Base-by-base conservation (phyloP, 2,888 invertebrate genomes). In the Ichneumoninae sp. region DNA sequence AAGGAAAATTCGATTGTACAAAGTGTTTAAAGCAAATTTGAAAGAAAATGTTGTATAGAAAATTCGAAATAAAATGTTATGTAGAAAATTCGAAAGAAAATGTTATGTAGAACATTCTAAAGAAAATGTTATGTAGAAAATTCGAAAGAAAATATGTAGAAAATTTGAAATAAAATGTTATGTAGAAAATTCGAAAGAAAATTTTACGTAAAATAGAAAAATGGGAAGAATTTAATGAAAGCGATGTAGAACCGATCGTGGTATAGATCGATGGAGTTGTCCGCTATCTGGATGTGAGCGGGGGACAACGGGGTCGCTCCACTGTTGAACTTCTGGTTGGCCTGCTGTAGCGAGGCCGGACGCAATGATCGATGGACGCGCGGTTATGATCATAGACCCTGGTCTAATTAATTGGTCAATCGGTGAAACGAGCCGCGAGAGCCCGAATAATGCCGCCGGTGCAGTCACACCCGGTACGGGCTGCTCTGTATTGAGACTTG, bases 361-460 rank as follows among this genome's bases (percentile, higher is more conserved):
- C 2, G n/a, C 30, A 16, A 33, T 47, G 60, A 47, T 63, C 44
- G 44, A 44, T 63, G 8, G 47, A 44, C 68, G 44, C 10, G 44
- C 47, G 68, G 22, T 47, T 47, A 60, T 73, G 44, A 36, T 60
- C 36, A 60, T 40, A 57, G 57, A 40, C 26, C 44, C 19, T 40
- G n/a, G 57, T 57, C 33, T 57, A 57, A 73, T 73, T 73, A 71
- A 73, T 73, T 57, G 57, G 57, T 60, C 57, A 57, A 44, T 57
- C 52, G 16, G 73, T 19, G 44, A 26, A 40, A 6, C 60, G 36
- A 26, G 22, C 40, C 57, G 40, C 60, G 44, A 71, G 52, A 71
- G 71, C 13, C 36, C 54, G 54, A 54, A 54, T 60, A 73, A 44
- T 16, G 26, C 26, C 57, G 40, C 44, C 26, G 44, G 69, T 30